Base-by-base conservation (phyloP, 2,888 invertebrate species). In the Lysandra bellargus region DNA sequence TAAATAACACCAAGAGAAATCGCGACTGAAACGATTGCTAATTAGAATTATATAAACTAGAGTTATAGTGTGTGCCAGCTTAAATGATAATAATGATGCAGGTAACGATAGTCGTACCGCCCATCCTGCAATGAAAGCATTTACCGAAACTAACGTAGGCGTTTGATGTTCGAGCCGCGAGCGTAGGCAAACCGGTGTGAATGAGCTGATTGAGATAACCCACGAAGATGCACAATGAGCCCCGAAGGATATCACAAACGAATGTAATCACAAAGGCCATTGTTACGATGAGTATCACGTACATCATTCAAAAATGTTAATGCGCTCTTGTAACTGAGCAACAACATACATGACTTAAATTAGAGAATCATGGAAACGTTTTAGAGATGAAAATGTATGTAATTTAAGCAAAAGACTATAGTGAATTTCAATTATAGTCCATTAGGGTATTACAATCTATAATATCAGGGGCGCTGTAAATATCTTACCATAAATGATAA, bases 131-230 rank as follows among this genome's bases (percentile, higher is more conserved):
- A 81, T 78, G 80, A 82, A 82, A 79, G 82, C 82, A 81, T 79
- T 80, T 80, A 81, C 79, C 78, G 77, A 76, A 77, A 37, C 33
- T 72, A 60, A 73, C 53, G 84, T 84, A 82, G 83, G 83, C 81
- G 85, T 83, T 80, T 78, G 83, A 84, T 83, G 82, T 80, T 81
- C 81, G 80, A 82, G 90, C 89, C 80, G 81, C 81, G 80, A 82
- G 90, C 89, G 91, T 91, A 88, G 91, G 92, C 87, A 85, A 88
- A 88, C 89, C 86, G 86, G 89, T 79, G 82, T 82, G 82, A 85
- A 86, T 83, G 81, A 81, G 80, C 81, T 81, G 80, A 82, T 82
- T 81, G 79, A 79, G 80, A 82, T 81, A 81, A 75, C 79, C 75
- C 79, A 79, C 79, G 64, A 75, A 79, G 81, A 83, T 81, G 80